phyloP scores from a whole-genome alignment of 2,888 invertebrate genomes.

The Drosophila anceps region DNA sequence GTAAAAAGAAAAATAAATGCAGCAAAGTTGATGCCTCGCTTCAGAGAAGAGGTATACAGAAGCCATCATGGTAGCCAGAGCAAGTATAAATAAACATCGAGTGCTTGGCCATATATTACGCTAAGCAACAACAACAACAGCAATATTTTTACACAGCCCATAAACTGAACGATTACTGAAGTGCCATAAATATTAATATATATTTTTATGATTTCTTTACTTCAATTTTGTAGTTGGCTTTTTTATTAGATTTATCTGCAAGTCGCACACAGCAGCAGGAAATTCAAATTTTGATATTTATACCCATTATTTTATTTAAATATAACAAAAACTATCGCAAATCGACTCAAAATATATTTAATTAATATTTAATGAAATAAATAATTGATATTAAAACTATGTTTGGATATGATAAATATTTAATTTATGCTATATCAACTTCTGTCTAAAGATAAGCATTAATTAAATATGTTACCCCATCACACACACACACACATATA shows the following conservation, averaged over 20 bases:
- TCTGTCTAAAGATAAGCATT: background rate
- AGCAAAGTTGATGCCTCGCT: background rate
- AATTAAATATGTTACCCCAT: background rate
- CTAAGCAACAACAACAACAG: slow-evolving; percentile 31
- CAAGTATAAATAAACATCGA: slow-evolving; percentile 60
- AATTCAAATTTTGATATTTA: background rate
- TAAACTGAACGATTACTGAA: slow-evolving; percentile 72
- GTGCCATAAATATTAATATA: slow-evolving; percentile 70
- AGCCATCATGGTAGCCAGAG: slow-evolving; percentile 32
- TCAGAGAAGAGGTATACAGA: slow-evolving; percentile 1
- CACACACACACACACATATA: background rate
- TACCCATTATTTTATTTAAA: background rate
- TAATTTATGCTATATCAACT: background rate
- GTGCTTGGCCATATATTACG: slow-evolving; percentile 54
- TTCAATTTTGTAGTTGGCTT: background rate
- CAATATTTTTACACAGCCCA: slow-evolving; percentile 58
- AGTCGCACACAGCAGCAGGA: background rate
- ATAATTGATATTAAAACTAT: slow-evolving; percentile 1
- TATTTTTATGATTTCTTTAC: slow-evolving; percentile 36
- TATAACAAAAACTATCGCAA: background rate
- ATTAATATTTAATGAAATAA: background rate
- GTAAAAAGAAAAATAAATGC: background rate
- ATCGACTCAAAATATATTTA: background rate
- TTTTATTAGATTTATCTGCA: slow-evolving; percentile 33
- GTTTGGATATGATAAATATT: slow-evolving; percentile 4